A percentile compares a stretch with the other conserved stretches of the same genome.
These are phyloP conservation scores for Arrhamphus sclerolepis DNA, from an alignment of 2,797 vertebrate species.

Conservation along the genomic window DNA sequence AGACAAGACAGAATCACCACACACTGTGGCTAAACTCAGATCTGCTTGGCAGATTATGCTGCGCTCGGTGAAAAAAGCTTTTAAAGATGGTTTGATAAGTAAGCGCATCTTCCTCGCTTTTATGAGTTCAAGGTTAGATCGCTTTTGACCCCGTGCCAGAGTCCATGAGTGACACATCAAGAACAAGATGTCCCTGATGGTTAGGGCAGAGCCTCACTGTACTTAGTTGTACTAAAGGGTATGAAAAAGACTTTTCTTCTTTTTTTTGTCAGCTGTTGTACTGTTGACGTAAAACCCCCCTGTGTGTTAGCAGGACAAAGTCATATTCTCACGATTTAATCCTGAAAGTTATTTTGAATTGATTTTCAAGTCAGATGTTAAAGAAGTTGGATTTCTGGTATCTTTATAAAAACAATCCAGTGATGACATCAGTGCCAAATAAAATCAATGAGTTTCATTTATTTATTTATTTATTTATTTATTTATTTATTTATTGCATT, in stretches of 20 bases:
- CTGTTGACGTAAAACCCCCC: not conserved
- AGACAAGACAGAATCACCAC: slow-evolving; percentile 5
- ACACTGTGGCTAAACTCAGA: not conserved
- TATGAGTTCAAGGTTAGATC: no score
- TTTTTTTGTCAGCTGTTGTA: slow-evolving; percentile 2
- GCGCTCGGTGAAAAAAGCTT: not conserved
- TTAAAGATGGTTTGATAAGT: not conserved
- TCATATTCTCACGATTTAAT: no score
- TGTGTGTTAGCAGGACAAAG: not conserved
- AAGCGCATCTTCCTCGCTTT: not conserved
- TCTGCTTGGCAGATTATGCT: not conserved
- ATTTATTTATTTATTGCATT: no score
- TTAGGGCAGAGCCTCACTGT: not conserved
- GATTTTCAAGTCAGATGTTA: no score
- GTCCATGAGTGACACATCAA: slow-evolving; percentile 6
- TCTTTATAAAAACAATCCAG: no score
- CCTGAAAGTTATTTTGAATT: no score
- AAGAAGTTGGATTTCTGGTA: no score
- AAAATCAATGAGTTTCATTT: no score
- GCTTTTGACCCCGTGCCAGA: not conserved
- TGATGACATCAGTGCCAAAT: no score
- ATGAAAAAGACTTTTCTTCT: not conserved
- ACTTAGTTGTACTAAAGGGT: not conserved
- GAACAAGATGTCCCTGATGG: not conserved
- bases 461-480: no score